These are phyloP conservation scores for Lasioglossum figueresi DNA, from an alignment of 2,888 invertebrate species.

Conservation along the genomic window DNA sequence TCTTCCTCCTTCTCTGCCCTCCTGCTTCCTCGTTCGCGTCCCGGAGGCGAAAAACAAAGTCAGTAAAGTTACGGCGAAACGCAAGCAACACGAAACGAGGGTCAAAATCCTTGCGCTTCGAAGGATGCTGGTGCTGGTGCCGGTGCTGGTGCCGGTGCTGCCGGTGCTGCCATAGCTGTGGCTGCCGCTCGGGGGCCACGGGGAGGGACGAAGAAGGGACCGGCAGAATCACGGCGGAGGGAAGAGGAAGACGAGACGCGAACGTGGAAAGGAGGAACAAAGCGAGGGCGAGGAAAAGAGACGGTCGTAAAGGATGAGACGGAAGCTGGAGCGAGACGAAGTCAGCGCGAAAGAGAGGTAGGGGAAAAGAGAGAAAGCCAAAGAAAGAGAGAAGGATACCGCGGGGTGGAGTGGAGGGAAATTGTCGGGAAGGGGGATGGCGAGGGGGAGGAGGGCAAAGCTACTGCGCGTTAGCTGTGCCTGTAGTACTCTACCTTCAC, in stretches of 20 bases:
- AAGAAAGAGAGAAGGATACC: slow-evolving; percentile 47
- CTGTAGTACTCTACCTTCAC: slow-evolving; percentile 80
- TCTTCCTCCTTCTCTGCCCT: slow-evolving; percentile 70
- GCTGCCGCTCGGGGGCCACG: slow-evolving; percentile 55
- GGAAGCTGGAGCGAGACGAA: slow-evolving; percentile 9
- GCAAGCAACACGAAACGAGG: slow-evolving; percentile 83
- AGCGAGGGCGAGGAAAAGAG: slow-evolving; percentile 57
- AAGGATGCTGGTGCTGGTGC: slow-evolving; percentile 75
- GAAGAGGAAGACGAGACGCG: slow-evolving; percentile 57
- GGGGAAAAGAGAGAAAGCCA: slow-evolving; percentile 35
- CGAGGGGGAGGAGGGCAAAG: slow-evolving; percentile 69
- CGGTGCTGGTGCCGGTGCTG: slow-evolving; percentile 54
- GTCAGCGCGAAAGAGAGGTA: slow-evolving; percentile 14
- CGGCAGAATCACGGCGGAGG: slow-evolving; percentile 34
- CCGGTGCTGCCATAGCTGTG: slow-evolving; percentile 55
- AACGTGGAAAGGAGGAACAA: slow-evolving; percentile 57
- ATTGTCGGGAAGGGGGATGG: slow-evolving; percentile 24
- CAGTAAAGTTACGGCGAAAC: slow-evolving; percentile 81
- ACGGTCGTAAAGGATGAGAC: slow-evolving; percentile 25
- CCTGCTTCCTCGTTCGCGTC: slow-evolving; percentile 59
- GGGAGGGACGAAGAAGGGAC: slow-evolving; percentile 10
- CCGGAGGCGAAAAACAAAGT: slow-evolving; percentile 82
- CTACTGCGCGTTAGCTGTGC: slow-evolving; percentile 83
- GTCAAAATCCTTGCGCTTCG: slow-evolving; percentile 83
- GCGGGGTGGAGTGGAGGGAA: slow-evolving; percentile 25